Percentiles rank a stretch among this genome's conserved stretches.
These are phyloP conservation scores for Trachemys scripta DNA, from an alignment of 2,113 vertebrate genomes.

Conservation along the genomic window DNA sequence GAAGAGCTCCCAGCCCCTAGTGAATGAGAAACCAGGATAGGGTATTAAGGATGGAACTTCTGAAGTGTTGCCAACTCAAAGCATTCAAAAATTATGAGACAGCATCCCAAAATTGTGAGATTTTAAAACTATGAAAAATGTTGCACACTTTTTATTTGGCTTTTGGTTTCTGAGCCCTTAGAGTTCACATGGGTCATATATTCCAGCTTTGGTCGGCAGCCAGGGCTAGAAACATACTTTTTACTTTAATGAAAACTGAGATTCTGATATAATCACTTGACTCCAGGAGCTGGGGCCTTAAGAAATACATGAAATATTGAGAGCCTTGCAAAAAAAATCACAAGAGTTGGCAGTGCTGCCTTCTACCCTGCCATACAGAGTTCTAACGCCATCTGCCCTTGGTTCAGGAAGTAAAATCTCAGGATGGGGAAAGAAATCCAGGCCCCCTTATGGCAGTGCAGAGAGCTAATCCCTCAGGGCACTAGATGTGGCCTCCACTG, in stretches of 20 bases:
- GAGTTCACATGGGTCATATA: background rate
- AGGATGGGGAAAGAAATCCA: slow-evolving; percentile 39
- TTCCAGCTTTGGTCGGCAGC: background rate
- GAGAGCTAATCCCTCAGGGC: background rate
- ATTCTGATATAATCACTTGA: background rate
- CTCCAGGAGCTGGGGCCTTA: background rate
- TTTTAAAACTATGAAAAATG: background rate
- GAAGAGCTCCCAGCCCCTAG: background rate
- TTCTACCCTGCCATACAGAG: background rate
- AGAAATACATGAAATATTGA: background rate
- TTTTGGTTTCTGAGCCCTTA: background rate
- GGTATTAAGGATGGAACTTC: background rate
- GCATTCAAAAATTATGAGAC: background rate
- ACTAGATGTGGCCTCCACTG: background rate
- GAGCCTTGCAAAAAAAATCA: background rate
- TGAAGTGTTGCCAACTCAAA: background rate
- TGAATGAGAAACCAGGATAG: background rate
- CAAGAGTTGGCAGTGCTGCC: background rate
- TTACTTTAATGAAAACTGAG: background rate
- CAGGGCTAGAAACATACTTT: background rate
- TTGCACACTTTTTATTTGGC: background rate
- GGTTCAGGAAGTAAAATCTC: slow-evolving; percentile 26
- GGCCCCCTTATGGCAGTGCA: slow-evolving; percentile 10
- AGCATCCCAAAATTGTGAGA: background rate
- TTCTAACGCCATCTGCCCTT: slow-evolving; percentile 27